Base-by-base conservation (phyloP, 2,888 invertebrate genomes). In the Endomychus coccineus region DNA sequence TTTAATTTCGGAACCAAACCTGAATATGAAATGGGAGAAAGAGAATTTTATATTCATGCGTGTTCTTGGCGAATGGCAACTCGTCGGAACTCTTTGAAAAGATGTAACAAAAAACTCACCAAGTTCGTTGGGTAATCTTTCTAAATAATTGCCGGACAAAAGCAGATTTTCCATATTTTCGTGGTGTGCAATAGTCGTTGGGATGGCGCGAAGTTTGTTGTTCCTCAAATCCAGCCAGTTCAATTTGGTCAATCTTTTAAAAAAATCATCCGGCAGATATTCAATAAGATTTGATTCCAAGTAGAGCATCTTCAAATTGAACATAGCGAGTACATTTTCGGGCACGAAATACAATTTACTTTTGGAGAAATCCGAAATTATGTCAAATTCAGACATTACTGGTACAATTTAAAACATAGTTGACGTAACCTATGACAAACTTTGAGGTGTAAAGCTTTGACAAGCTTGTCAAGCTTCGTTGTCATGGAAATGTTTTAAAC, bases 151-250 rank as follows among this genome's bases (percentile, higher is more conserved):
- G 49, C 76, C 74, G 58, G 78, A 74, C 16, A 82, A 56, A 12
- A 82, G 62, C 34, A 82, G 57, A 40, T 80, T 79, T 33, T 79
- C 75, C 13, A 82, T 66, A 44, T 56, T 61, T 30, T 55, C 55
- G 47, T 82, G 81, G 44, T 73, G 58, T 40, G 71, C 71, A 12
- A 82, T 70, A 2, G 69, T 66, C 40, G 52, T 59, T 2, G 82
- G 80, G 33, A 83, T 58, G 9, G 59, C 61, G 3, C 55, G 63
- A 6, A 83, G 53, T 35, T 66, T 54, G 56, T 83, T 83, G 42
- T 75, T 71, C 48, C 82, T 68, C 5, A 80, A 52, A 54, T 82
- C 82, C 5, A 82, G 58, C 75, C 79, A 82, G 56, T 70, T 71
- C 2, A 82, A 65, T 50, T 62, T 64, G 5, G 69, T 70, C 10